phyloP scores from a whole-genome alignment of 2,888 invertebrate species.

The Coelopa pilipes region DNA sequence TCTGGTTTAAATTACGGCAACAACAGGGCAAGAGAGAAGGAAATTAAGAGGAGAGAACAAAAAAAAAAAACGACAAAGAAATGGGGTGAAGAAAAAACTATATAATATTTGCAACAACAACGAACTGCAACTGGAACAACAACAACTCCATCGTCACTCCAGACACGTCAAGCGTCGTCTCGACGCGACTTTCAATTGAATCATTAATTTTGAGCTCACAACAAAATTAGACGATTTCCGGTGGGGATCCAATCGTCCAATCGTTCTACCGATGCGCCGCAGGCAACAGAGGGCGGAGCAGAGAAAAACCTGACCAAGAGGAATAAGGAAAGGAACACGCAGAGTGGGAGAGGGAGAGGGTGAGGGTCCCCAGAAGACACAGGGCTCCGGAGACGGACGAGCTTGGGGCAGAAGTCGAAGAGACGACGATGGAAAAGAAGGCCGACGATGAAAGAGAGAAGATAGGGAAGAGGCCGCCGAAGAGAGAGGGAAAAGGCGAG shows the following conservation, averaged over 20 bases:
- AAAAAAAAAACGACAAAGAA: background rate
- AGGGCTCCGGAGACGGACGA: background rate
- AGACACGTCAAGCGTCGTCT: background rate
- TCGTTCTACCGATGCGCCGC: background rate
- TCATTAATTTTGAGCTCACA: conserved; percentile 20
- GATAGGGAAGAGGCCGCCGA: background rate
- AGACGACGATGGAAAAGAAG: background rate
- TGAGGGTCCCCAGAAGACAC: background rate
- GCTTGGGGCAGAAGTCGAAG: background rate
- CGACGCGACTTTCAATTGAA: conserved; percentile 30
- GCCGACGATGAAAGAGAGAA: background rate
- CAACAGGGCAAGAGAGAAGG: no score
- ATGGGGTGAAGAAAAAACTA: background rate
- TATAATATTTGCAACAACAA: background rate
- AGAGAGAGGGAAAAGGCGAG: background rate
- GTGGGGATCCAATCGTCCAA: conserved; percentile 5
- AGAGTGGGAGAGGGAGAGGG: background rate
- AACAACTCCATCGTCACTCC: background rate
- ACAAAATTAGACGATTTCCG: conserved; percentile 28
- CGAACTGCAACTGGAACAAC: background rate
- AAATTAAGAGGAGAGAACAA: no score
- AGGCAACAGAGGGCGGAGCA: background rate
- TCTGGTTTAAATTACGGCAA: no score
- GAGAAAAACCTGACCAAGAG: background rate
- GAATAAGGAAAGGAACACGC: background rate